Evolutionary conservation across 2,888 invertebrate genomes (phyloP).

Genomic region (Peribatodes rhomboidaria): DNA sequence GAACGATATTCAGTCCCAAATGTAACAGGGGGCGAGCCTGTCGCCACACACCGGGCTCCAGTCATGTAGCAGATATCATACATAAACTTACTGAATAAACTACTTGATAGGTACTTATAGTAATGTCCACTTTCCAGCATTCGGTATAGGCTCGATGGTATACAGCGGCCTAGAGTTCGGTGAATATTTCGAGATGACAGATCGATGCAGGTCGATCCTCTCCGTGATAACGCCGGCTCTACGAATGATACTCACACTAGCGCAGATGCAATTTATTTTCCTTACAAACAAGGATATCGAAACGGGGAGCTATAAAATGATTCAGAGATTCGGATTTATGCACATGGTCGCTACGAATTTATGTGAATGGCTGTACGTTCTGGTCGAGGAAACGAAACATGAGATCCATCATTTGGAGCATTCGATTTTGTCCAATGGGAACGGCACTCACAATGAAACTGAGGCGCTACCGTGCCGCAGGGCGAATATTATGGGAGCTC

Average conservation of each 20-base stretch:
- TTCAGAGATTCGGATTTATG: conserved; percentile 96
- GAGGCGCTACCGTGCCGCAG: conserved; percentile 81
- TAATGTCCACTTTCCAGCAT: conserved; percentile 60
- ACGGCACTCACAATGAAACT: conserved; percentile 55
- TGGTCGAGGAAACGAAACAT: conserved; percentile 95
- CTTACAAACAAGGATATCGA: conserved; percentile 92
- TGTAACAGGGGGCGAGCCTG: too few relatives aligned
- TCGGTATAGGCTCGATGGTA: conserved; percentile 90
- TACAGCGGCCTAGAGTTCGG: conserved; percentile 91
- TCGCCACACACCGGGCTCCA: too few relatives aligned
- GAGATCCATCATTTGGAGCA: conserved; percentile 92
- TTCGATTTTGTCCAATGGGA: conserved; percentile 54
- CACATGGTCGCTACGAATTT: conserved; percentile 97
- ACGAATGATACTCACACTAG: conserved; percentile 93
- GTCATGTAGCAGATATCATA: too few relatives aligned
- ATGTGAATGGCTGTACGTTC: conserved; percentile 96
- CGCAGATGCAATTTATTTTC: conserved; percentile 98
- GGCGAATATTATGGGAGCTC: conserved; percentile 90
- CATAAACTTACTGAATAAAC: too few relatives aligned
- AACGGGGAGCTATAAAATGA: conserved; percentile 88
- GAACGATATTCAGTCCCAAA: too few relatives aligned
- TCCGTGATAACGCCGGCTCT: conserved; percentile 93
- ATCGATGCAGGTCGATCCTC: conserved; percentile 88
- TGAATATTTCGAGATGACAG: conserved; percentile 91
- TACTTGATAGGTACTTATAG: not conserved